Evolutionary conservation across 2,113 vertebrate genomes (phyloP).

Genomic region (Cairina moschata): DNA sequence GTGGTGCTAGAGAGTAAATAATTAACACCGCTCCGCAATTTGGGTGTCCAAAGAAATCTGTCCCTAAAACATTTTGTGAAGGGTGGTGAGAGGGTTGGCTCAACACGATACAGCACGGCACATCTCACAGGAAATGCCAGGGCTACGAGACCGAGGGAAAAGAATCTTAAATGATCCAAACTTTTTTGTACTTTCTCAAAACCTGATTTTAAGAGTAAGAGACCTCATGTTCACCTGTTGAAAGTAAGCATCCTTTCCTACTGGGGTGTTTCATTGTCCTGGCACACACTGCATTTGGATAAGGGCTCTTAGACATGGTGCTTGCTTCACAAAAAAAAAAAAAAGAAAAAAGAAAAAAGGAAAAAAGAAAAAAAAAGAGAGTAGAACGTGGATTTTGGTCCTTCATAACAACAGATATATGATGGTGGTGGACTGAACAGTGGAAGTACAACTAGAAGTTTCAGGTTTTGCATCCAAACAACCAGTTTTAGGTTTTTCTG

Average conservation of each 20-base stretch:
- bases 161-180: not conserved
- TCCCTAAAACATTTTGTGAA: not conserved
- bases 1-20: not conserved
- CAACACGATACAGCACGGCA: not conserved
- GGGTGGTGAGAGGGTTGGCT: not conserved
- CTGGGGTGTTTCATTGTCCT: not conserved
- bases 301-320: not conserved
- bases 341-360: too few species aligned
- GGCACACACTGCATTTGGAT: not conserved
- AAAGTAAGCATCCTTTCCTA: not conserved
- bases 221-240: not conserved
- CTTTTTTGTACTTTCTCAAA: not conserved
- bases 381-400: not conserved
- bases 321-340: not conserved
- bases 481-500: not conserved
- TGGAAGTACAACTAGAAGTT: not conserved
- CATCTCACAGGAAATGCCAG: not conserved
- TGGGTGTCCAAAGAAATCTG: accelerated
- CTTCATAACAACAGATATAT: not conserved
- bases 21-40: not conserved
- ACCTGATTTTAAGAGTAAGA: not conserved
- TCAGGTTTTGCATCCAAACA: not conserved
- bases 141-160: not conserved
- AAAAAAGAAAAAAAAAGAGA: not conserved
- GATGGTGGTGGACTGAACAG: not conserved